Evolutionary conservation across 2,797 vertebrate genomes (phyloP).

Genomic region (Mionectes olivaceus): DNA sequence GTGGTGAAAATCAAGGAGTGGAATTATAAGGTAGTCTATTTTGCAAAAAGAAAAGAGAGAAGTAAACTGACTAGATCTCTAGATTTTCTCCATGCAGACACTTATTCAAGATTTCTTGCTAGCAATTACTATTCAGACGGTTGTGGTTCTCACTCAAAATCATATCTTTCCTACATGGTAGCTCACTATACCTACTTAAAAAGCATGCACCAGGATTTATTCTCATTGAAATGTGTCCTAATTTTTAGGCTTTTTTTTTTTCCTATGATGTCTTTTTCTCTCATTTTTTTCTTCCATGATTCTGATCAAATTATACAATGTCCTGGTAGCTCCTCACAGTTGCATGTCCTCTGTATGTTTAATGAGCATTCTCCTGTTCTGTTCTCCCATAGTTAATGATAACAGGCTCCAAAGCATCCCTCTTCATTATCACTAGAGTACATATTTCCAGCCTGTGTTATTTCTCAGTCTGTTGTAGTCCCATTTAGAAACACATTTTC

Average conservation of each 20-base stretch:
- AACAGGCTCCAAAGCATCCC: background rate
- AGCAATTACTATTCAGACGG: background rate
- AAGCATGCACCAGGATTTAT: background rate
- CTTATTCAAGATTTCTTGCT: background rate
- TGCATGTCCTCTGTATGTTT: background rate
- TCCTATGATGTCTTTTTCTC: background rate
- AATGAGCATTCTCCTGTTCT: background rate
- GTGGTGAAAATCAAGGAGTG: background rate
- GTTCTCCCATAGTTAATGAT: background rate
- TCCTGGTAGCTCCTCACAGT: background rate
- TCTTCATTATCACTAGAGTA: background rate
- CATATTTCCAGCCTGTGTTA: background rate
- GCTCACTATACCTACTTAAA: background rate
- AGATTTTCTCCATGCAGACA: background rate
- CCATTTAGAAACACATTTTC: background rate
- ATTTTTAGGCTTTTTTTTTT: background rate
- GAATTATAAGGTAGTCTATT: background rate
- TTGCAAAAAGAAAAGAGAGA: background rate
- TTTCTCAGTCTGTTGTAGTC: background rate
- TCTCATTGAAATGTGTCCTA: background rate
- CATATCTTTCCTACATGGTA: background rate
- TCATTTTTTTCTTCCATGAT: background rate
- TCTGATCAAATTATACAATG: background rate
- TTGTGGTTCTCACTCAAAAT: background rate
- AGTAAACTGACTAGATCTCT: background rate